These are phyloP conservation scores for Hydriomena furcata DNA, from an alignment of 2,888 invertebrate genomes.

Conservation along the genomic window DNA sequence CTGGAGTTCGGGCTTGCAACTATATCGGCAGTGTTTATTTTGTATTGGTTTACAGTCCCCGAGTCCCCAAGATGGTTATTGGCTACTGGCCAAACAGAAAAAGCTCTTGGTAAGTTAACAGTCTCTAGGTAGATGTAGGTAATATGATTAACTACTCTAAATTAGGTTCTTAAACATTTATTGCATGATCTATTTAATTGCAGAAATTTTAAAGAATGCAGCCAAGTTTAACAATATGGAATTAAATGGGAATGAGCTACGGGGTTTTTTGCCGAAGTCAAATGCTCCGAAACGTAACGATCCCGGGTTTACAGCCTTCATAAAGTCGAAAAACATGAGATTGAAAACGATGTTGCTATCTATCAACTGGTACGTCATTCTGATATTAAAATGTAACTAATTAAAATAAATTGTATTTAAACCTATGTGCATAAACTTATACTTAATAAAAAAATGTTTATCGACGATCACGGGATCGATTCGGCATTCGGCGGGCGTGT, in stretches of 20 bases:
- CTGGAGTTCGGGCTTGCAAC: conserved; percentile 81
- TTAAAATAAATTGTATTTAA: no score
- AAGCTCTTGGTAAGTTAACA: conserved; percentile 67
- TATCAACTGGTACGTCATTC: conserved; percentile 77
- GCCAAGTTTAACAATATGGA: conserved; percentile 56
- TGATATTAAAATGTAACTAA: no score
- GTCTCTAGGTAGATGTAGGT: no score
- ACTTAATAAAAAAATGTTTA: no score
- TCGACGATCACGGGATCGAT: no score
- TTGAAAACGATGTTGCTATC: conserved; percentile 75
- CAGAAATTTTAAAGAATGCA: conserved; percentile 57
- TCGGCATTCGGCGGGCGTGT: no score
- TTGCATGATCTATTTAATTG: conserved; percentile 21
- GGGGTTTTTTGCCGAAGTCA: conserved; percentile 40
- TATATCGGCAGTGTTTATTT: conserved; percentile 75
- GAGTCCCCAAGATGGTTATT: conserved; percentile 87
- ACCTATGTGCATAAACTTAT: no score
- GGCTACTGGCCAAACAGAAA: conserved; percentile 75
- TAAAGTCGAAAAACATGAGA: conserved; percentile 77
- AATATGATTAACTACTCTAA: background rate
- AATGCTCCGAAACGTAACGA: conserved; percentile 33
- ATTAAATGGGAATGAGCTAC: conserved; percentile 42
- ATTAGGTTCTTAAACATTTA: background rate
- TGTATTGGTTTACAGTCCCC: conserved; percentile 77
- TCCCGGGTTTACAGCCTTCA: conserved; percentile 68